These are phyloP conservation scores for Prunella himalayana DNA, from an alignment of 2,113 vertebrate species.

Conservation along the genomic window DNA sequence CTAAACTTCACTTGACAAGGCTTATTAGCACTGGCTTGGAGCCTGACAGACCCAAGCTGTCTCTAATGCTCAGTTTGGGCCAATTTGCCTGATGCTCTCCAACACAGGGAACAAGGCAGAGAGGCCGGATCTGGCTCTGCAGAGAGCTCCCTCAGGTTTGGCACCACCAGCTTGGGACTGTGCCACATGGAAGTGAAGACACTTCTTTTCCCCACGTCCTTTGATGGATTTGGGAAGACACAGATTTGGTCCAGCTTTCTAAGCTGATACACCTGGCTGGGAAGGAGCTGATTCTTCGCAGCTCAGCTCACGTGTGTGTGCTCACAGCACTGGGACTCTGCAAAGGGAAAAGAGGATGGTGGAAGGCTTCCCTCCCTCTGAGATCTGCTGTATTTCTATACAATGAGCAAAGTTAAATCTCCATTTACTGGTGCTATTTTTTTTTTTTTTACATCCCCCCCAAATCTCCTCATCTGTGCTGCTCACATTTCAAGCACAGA, in stretches of 20 bases:
- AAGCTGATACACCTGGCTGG: background rate
- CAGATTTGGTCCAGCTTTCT: background rate
- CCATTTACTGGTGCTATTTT: background rate
- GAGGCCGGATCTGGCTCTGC: background rate
- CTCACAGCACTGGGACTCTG: accelerated
- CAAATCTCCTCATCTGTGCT: background rate
- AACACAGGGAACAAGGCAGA: background rate
- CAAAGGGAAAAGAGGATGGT: background rate
- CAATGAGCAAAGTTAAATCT: background rate
- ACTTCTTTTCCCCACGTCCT: background rate
- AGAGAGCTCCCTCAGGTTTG: background rate
- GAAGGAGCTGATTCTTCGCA: background rate
- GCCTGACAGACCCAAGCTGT: constrained; percentile 26
- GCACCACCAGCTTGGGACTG: background rate
- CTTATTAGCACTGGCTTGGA: constrained; percentile 16
- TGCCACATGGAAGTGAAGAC: background rate
- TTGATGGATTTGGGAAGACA: background rate
- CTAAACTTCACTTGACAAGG: background rate
- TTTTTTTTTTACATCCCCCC: background rate
- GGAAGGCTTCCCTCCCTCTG: background rate
- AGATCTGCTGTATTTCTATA: background rate
- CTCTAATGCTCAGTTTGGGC: background rate
- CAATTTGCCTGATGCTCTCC: background rate
- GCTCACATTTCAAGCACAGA: background rate
- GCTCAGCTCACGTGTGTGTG: background rate